Evolutionary conservation across 2,888 invertebrate species (phyloP), one percentile per base, ranked within the genome.

Genomic region (Lasioglossum oenotherae): DNA sequence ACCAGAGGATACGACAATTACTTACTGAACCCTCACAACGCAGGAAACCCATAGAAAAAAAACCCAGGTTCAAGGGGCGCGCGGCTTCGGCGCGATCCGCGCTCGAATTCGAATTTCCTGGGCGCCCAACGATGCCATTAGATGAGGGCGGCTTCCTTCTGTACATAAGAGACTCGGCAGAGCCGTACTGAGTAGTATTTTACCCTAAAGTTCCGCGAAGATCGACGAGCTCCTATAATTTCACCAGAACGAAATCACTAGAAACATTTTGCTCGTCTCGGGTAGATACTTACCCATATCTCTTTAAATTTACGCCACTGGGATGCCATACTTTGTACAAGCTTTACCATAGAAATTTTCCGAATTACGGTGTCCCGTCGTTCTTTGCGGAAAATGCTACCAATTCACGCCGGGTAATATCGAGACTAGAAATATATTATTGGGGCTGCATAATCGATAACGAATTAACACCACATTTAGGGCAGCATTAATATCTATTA

Each of bases 401-500:
- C 73, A 84, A 74, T 69, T 80, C 57, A 31, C 4, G 78, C 81
- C 86, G 80, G 83, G 82, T 86, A 86, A 82, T 78, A 83, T 81
- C 73, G 75, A 85, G 76, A 85, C 78, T 86, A 87, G 84, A 84
- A 78, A 86, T 87, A 81, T 82, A 86, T 86, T 87, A 80, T 83
- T 78, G 82, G 87, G 86, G 86, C 87, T 88, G 91, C 90, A 91
- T 91, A 91, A 91, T 90, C 84, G 84, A 88, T 88, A 90, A 88
- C 85, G 86, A 86, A 89, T 87, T 87, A 91, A 91, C 93, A 93
- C 92, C 93, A 91, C 92, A 91, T 91, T 92, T 93, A 93, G 93
- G 64, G 90, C 93, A 94, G 92, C 89, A 94, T 94, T 93, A 93
- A 94, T 93, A 90, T 89, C 91, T 92, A 93, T 92, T 92, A 92